These are phyloP conservation scores for Thryonomys swinderianus DNA, from an alignment of 2,113 vertebrate species.

Conservation along the genomic window DNA sequence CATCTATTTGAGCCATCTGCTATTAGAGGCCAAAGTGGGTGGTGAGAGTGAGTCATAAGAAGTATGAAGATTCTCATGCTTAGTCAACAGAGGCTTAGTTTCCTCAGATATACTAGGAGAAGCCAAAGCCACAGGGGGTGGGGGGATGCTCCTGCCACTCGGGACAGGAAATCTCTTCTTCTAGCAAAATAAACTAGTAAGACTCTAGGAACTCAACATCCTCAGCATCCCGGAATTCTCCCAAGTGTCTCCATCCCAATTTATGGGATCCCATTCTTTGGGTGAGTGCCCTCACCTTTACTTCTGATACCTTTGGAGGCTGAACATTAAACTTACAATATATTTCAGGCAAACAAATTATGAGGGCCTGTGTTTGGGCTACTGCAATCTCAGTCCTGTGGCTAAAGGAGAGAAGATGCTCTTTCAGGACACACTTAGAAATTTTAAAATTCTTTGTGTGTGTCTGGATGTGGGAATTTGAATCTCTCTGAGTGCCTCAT, in stretches of 20 bases:
- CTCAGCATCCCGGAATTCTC: background rate
- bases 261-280: background rate
- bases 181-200: background rate
- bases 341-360: background rate
- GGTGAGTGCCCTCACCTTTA: background rate
- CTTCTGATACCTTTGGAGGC: background rate
- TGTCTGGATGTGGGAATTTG: background rate
- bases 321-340: background rate
- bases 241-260: background rate
- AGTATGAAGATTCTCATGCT: background rate
- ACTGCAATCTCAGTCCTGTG: background rate
- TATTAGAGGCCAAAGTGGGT: background rate
- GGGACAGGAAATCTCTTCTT: background rate
- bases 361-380: background rate
- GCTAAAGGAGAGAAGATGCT: background rate
- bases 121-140: background rate
- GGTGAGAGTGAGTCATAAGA: background rate
- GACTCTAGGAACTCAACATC: background rate
- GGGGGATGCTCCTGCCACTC: background rate
- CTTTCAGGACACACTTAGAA: background rate
- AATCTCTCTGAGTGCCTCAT: background rate
- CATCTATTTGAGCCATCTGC: background rate
- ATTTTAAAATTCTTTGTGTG: background rate
- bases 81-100: background rate
- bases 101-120: background rate